These are phyloP conservation scores for roundworm (Caenorhabditis elegans) DNA, from an alignment of 1,140 invertebrate genomes.

Conservation along the genomic window DNA sequence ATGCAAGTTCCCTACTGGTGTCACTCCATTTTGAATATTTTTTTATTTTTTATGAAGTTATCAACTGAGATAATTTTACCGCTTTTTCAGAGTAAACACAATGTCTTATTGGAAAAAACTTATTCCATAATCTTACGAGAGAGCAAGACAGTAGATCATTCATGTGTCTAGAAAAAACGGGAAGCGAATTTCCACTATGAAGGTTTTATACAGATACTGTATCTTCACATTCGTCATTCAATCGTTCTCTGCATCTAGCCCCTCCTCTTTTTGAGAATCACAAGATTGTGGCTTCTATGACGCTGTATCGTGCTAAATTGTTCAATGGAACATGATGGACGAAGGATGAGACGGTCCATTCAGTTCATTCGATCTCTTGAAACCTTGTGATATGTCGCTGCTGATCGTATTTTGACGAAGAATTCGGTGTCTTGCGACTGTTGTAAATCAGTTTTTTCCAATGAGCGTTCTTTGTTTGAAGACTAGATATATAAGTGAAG, in stretches of 20 bases:
- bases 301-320: neutral
- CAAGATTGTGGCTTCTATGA: constrained; percentile 10
- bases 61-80: no score
- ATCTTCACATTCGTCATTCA: neutral
- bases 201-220: neutral
- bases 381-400: neutral
- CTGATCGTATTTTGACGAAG: constrained; percentile 20
- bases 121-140: no score
- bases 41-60: no score
- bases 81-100: no score
- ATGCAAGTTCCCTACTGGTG: no score
- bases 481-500: neutral
- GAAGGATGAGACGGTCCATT: neutral
- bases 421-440: neutral
- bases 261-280: no score
- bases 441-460: neutral
- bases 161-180: neutral
- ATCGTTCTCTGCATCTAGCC: neutral
- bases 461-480: neutral
- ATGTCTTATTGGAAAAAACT: no score
- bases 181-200: no score
- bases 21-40: no score
- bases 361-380: neutral
- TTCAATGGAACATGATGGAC: constrained; percentile 20
- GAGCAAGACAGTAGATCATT: no score